Evolutionary conservation across 2,797 vertebrate species (phyloP).

Genomic region (Argentina silus): DNA sequence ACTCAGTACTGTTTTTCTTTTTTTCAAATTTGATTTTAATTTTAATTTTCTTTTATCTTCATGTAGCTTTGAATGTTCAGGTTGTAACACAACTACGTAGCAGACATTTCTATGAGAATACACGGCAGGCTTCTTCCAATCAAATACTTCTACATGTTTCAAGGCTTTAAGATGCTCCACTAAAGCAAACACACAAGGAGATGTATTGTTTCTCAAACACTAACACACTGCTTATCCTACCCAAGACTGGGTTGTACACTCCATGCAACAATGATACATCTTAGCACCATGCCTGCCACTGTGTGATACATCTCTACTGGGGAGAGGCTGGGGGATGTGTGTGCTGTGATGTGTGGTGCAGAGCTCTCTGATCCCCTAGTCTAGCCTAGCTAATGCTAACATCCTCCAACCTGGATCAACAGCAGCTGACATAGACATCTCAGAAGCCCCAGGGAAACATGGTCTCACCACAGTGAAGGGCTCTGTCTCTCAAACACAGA

Average conservation of each 20-base stretch:
- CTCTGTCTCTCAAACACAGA: no score
- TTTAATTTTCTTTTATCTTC: slow-evolving; percentile 9
- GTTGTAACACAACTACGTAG: not conserved
- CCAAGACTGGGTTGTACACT: not conserved
- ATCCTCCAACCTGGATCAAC: slow-evolving; percentile 42
- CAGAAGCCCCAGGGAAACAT: slow-evolving; percentile 43
- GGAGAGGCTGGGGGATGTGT: not conserved
- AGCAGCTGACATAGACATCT: slow-evolving; percentile 60
- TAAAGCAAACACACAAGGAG: not conserved
- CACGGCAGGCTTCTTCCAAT: no score
- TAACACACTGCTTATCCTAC: not conserved
- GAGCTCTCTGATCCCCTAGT: not conserved
- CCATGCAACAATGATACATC: slow-evolving; percentile 1
- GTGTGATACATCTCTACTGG: not conserved
- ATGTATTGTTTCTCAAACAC: not conserved
- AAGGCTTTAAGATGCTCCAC: not conserved
- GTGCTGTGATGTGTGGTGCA: not conserved
- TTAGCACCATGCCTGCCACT: not conserved
- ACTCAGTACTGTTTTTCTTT: no score
- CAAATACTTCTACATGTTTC: not conserved
- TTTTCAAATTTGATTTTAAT: no score
- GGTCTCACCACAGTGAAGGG: not conserved
- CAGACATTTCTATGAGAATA: no score
- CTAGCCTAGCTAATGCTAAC: not conserved
- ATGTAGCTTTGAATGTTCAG: not conserved